Percentiles rank a stretch among this genome's conserved stretches.
phyloP scores from a whole-genome alignment of 2,797 vertebrate species.

The Sebastes kiyomatsui region DNA sequence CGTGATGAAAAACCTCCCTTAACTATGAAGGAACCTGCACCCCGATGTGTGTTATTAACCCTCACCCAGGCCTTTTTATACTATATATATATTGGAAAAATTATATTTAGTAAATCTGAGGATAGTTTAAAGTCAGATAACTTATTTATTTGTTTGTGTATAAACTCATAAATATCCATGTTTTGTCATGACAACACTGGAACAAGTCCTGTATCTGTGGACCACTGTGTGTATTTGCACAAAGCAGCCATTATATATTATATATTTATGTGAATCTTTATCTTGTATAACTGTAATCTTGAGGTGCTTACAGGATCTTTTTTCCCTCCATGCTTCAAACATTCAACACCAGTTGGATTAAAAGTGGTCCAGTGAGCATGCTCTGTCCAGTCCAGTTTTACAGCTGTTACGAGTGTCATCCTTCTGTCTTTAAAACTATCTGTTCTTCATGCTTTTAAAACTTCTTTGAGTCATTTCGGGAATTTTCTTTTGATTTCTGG shows the following conservation, averaged over 20 bases:
- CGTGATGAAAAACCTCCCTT: neutral
- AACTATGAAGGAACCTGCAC: constrained; percentile 28
- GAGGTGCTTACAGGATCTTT: constrained; percentile 30
- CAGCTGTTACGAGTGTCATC: constrained; percentile 17
- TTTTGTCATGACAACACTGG: constrained; percentile 64
- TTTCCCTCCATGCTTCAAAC: constrained; percentile 20
- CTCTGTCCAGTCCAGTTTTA: constrained; percentile 48
- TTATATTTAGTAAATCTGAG: constrained; percentile 43
- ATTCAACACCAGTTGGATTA: constrained; percentile 11
- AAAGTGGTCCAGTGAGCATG: constrained; percentile 59
- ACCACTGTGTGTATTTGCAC: constrained; percentile 57
- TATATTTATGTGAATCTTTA: constrained; percentile 45
- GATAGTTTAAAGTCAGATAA: constrained; percentile 32
- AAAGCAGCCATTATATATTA: constrained; percentile 23
- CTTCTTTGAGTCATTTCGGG: neutral
- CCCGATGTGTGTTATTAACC: constrained; percentile 8
- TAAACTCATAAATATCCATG: constrained; percentile 30
- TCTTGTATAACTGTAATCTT: constrained; percentile 30
- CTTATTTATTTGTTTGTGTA: constrained; percentile 70
- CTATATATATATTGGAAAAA: constrained; percentile 36
- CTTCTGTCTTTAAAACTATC: constrained; percentile 1
- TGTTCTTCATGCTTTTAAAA: constrained; percentile 1
- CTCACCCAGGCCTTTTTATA: constrained; percentile 48
- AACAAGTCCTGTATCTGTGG: constrained; percentile 31
- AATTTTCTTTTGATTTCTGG: constrained; percentile 16